These are phyloP conservation scores for Darwinula stevensoni DNA, from an alignment of 2,888 invertebrate genomes.

Conservation along the genomic window DNA sequence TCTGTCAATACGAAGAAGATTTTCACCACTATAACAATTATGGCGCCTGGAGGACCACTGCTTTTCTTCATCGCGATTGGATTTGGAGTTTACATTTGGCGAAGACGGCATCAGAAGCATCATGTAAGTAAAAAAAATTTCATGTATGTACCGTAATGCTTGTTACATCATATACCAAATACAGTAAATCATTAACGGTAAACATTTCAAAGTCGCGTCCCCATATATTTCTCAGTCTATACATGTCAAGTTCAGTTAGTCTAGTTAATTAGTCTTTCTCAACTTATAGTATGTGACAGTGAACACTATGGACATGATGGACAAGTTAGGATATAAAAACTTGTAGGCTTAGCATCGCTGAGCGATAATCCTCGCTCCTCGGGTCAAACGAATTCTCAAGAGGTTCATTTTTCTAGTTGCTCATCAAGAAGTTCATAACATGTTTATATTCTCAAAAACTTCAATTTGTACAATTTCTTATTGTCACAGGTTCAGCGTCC, in stretches of 20 bases:
- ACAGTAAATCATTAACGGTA: conserved; percentile 1
- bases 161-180: conserved; percentile 2
- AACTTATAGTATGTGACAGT: conserved; percentile 2
- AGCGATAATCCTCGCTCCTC: conserved; percentile 2
- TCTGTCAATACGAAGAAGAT: conserved; percentile 1
- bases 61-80: conserved; percentile 2
- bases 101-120: conserved; percentile 2
- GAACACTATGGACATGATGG: conserved; percentile 1
- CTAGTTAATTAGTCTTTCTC: conserved; percentile 2
- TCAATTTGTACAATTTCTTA: conserved; percentile 2
- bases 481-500: conserved; percentile 2
- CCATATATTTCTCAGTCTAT: conserved; percentile 2
- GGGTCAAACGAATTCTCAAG: conserved; percentile 2
- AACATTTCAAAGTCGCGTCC: conserved; percentile 2
- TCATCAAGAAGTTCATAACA: conserved; percentile 1
- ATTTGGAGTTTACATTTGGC: conserved; percentile 1
- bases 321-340: neutral
- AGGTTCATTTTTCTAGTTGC: conserved; percentile 2
- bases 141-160: conserved; percentile 2
- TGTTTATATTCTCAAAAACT: conserved; percentile 2
- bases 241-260: conserved; percentile 2
- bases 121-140: conserved; percentile 1
- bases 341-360: conserved; percentile 1
- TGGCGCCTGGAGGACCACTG: conserved; percentile 2
- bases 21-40: conserved; percentile 1